Evolutionary conservation across 2,888 invertebrate species (phyloP).

Genomic region (Atrina japonica): DNA sequence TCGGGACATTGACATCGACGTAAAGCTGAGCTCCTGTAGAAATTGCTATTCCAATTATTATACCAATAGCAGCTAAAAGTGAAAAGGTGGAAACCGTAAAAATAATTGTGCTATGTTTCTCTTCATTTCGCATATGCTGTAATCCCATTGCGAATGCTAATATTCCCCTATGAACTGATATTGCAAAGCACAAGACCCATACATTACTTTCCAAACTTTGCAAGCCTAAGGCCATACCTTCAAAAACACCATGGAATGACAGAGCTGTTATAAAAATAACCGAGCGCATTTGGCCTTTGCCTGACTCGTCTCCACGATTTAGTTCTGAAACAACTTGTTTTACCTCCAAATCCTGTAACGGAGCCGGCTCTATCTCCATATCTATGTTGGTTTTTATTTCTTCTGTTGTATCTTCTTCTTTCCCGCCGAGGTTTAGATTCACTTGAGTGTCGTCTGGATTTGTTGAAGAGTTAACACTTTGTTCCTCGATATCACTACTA

Average conservation of each 20-base stretch:
- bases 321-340: constrained; percentile 72
- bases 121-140: constrained; percentile 68
- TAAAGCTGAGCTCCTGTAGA: constrained; percentile 73
- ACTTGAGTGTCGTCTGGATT: constrained; percentile 37
- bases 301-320: constrained; percentile 60
- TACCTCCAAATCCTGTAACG: constrained; percentile 65
- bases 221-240: constrained; percentile 73
- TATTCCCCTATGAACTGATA: constrained; percentile 69
- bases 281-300: constrained; percentile 69
- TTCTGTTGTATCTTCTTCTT: constrained; percentile 25
- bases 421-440: constrained; percentile 28
- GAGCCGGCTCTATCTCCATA: constrained; percentile 58
- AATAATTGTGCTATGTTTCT: constrained; percentile 68
- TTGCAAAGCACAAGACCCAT: constrained; percentile 73
- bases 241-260: constrained; percentile 75
- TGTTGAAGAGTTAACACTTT: constrained; percentile 50
- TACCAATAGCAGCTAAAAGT: constrained; percentile 69
- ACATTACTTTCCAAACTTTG: constrained; percentile 70
- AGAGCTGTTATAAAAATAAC: constrained; percentile 71
- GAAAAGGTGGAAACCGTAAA: constrained; percentile 71
- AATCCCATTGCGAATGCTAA: constrained; percentile 73
- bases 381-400: constrained; percentile 44
- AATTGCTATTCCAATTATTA: constrained; percentile 70
- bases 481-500: constrained; percentile 43
- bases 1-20: constrained; percentile 70